Percentiles rank a stretch among this genome's conserved stretches.
Conservation (phyloP, 2,113 vertebrate genomes). For the Rhodinocichla rosea region DNA sequence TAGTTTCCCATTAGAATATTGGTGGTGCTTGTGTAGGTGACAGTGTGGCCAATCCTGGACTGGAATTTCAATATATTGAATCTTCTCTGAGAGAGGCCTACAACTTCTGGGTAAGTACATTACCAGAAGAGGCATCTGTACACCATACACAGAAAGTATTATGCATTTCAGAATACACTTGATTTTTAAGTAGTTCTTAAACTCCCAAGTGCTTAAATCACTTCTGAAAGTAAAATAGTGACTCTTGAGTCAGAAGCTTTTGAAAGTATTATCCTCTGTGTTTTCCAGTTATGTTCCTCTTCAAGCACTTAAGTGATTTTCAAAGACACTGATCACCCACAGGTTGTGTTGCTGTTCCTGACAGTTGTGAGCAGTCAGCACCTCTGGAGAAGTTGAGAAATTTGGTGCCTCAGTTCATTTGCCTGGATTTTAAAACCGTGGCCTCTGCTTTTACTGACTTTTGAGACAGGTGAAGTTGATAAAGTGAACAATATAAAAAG, state of each 20-base stretch:
- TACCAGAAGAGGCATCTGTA: background rate
- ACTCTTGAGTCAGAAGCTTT: background rate
- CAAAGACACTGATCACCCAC: background rate
- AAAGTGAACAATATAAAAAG: conserved; percentile 29
- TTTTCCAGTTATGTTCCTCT: background rate
- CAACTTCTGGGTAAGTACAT: background rate
- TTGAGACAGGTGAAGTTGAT: conserved; percentile 40
- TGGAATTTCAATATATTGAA: background rate
- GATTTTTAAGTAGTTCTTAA: background rate
- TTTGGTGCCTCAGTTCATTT: background rate
- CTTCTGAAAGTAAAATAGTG: background rate
- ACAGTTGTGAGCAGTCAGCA: background rate
- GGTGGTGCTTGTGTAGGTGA: background rate
- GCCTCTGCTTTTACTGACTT: conserved; percentile 11
- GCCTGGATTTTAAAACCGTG: background rate
- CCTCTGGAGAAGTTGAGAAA: background rate
- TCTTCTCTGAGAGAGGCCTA: background rate
- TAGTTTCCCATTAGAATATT: background rate
- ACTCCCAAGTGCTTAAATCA: background rate
- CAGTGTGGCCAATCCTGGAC: background rate
- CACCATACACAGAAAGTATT: background rate
- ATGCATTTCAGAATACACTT: background rate
- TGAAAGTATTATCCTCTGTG: background rate
- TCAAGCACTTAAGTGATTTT: background rate
- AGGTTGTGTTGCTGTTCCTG: background rate